Conservation (phyloP, 2,888 invertebrate genomes). For the Eilema sororculum region DNA sequence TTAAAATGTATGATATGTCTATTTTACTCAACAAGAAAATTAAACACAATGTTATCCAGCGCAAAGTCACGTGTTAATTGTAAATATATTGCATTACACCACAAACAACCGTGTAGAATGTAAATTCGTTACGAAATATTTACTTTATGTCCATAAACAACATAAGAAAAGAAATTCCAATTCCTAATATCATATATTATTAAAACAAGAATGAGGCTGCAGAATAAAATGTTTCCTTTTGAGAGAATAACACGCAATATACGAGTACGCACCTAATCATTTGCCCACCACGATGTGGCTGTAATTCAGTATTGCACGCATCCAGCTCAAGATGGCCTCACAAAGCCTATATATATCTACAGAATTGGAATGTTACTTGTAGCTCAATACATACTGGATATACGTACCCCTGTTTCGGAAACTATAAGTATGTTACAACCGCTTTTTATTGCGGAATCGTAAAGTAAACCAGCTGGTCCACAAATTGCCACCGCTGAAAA, state of each 20-base stretch:
- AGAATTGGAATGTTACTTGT: conserved; percentile 22
- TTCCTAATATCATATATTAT: conserved; percentile 41
- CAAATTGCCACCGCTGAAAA: conserved; percentile 63
- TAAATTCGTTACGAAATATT: neutral
- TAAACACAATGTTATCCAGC: too few relatives aligned
- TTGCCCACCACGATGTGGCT: conserved; percentile 48
- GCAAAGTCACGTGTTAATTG: neutral
- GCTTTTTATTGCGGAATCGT: conserved; percentile 64
- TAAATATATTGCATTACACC: neutral
- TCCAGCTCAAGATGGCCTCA: conserved; percentile 45
- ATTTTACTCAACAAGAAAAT: too few relatives aligned
- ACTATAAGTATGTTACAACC: conserved; percentile 44
- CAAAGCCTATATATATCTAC: conserved; percentile 7
- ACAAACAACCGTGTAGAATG: neutral
- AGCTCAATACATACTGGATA: conserved; percentile 48
- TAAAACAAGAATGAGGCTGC: conserved; percentile 22
- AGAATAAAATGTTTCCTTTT: conserved; percentile 36
- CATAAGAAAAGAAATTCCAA: conserved; percentile 14
- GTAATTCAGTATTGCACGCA: conserved; percentile 53
- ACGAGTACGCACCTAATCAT: conserved; percentile 61
- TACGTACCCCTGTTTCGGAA: conserved; percentile 53
- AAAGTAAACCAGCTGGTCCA: conserved; percentile 66
- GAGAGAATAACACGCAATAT: conserved; percentile 41
- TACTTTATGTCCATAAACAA: neutral
- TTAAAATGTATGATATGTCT: too few relatives aligned